Evolutionary conservation across 2,797 vertebrate genomes (phyloP), one percentile per base, ranked within the genome.

Genomic region (Epinephelus malabaricus): DNA sequence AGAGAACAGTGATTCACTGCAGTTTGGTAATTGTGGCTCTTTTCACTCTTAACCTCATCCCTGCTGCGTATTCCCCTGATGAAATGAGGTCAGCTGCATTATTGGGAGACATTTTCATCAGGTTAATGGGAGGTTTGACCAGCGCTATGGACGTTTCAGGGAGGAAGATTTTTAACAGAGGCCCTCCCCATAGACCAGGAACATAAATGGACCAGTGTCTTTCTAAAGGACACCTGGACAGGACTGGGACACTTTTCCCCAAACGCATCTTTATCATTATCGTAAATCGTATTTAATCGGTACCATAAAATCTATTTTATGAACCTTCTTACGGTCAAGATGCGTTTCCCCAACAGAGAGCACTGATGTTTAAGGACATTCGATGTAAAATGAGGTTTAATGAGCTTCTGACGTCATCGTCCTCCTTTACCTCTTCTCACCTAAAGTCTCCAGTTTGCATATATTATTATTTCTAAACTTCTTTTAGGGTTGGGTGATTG

Each of bases 101-200:
- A 38, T 17, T 6, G 40, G 54, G 63, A 50, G 30, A 67, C 27
- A 40, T 56, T 47, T 72, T 59, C 43, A 70, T 76, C 61, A n/a
- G 78, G 55, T 83, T 82, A 84, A 86, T 49, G 76, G 53, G 4
- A 4, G 17, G 5, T 49, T 49, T 73, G 67, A 64, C 62, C 76
- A 11, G 3, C 63, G 17, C 12, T 15, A 5, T 2, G 23, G 27
- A 38, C 5, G 55, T 12, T 79, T 84, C 12, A 43, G 40, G 58
- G 46, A 47, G 49, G 38, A 10, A n/a, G 18, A 50, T 23, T 38
- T 23, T 30, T 45, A 19, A n/a, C 27, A 17, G 12, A 64, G n/a
- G 49, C 19, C 21, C 3, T 49, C 54, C 15, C 21, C 5, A 30
- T 0, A 19, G 0, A 73, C 11, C 17, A 10, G 50, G 27, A 30